A percentile compares a stretch with the other conserved stretches of the same genome.
These are phyloP conservation scores for Malthinus flaveolus DNA, from an alignment of 2,888 invertebrate genomes.

Conservation along the genomic window DNA sequence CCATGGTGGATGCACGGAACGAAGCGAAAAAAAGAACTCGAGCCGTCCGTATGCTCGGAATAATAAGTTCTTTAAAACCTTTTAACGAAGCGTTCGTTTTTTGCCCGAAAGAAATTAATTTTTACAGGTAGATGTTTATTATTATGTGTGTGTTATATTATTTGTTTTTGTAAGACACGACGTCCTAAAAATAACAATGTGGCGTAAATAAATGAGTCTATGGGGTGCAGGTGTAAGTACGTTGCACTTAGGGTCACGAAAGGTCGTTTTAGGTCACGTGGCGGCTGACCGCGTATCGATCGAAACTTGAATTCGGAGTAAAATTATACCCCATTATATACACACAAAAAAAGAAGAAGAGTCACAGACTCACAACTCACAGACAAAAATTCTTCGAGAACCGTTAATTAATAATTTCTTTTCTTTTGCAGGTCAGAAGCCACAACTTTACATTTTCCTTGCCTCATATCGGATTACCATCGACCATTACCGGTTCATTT, in stretches of 20 bases:
- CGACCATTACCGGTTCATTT: conserved; percentile 66
- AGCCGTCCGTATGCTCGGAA: too few species aligned
- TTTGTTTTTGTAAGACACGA: conserved; percentile 7
- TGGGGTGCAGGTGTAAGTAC: conserved; percentile 33
- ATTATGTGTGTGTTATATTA: too few species aligned
- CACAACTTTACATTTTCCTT: conserved; percentile 63
- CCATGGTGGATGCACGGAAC: too few species aligned
- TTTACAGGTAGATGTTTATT: too few species aligned
- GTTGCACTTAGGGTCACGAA: conserved; percentile 36
- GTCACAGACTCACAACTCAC: background rate
- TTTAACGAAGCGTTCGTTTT: too few species aligned
- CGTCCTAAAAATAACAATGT: conserved; percentile 4
- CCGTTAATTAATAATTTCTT: background rate
- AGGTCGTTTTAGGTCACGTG: conserved; percentile 34
- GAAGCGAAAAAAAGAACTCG: too few species aligned
- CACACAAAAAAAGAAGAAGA: too few species aligned
- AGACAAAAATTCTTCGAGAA: background rate
- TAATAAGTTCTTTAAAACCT: too few species aligned
- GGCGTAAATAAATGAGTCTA: conserved; percentile 17
- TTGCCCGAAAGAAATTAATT: too few species aligned
- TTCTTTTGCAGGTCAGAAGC: conserved; percentile 61
- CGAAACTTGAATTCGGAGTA: conserved; percentile 4
- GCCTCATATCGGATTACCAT: conserved; percentile 57
- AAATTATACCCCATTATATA: background rate
- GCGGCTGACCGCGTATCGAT: conserved; percentile 31